Evolutionary conservation across 2,113 vertebrate genomes (phyloP).

Genomic region (Phasianus colchicus): DNA sequence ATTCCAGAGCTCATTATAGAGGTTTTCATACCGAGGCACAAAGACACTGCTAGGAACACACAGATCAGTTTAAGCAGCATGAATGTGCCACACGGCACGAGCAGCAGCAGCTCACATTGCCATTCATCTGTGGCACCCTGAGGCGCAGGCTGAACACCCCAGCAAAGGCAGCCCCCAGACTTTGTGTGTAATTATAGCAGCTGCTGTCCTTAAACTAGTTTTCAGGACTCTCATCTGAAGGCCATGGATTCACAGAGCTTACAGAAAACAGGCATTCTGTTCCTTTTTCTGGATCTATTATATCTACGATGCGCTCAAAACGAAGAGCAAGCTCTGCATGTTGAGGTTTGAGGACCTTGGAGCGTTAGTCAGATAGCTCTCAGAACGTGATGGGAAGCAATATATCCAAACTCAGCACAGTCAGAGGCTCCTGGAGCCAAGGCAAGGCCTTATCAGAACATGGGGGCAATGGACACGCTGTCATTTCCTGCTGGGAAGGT

Average conservation of each 20-base stretch:
- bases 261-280: not conserved
- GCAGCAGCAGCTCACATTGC: not conserved
- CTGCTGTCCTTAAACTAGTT: not conserved
- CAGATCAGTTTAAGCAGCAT: not conserved
- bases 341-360: fast-evolving
- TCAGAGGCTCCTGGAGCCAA: not conserved
- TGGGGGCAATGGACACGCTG: fast-evolving
- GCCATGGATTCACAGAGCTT: not conserved
- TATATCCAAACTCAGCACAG: fast-evolving
- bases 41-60: not conserved
- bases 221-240: slow-evolving; percentile 14
- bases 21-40: not conserved
- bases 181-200: not conserved
- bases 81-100: not conserved
- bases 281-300: not conserved
- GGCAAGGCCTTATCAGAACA: not conserved
- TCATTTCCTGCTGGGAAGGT: not conserved
- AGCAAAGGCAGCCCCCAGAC: not conserved
- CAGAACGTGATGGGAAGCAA: not conserved
- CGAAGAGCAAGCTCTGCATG: not conserved
- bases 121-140: not conserved
- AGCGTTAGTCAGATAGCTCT: not conserved
- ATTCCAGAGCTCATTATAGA: not conserved
- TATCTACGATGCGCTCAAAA: not conserved
- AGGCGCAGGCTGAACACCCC: not conserved